These are phyloP conservation scores for human (Homo sapiens) DNA, from an alignment of 2,113 vertebrate genomes.

Conservation along the genomic window GRCh38 chr18:47219501-47220000, in stretches of 20 bases:
- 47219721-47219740: slow-evolving; percentile 64
- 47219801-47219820: slow-evolving; percentile 81
- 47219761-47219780: slow-evolving; percentile 82
- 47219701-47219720: slow-evolving; percentile 69
- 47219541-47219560: background rate
- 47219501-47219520: background rate
- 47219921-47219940: slow-evolving; percentile 76
- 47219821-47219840: slow-evolving; percentile 71
- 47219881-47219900: background rate
- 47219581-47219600: background rate
- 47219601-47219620: background rate
- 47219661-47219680: background rate
- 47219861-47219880: fast-evolving
- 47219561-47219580: background rate
- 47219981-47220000: slow-evolving; percentile 98
- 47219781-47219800: slow-evolving; percentile 82
- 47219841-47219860: slow-evolving; percentile 43
- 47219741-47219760: slow-evolving; percentile 73
- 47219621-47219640: background rate
- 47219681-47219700: background rate
- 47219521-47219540: slow-evolving; percentile 2
- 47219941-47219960: slow-evolving; percentile 99
- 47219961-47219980: slow-evolving; percentile 99
- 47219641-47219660: background rate
- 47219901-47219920: background rate